Evolutionary conservation across 2,888 invertebrate species (phyloP).

Genomic region (Cyclophora punctaria): DNA sequence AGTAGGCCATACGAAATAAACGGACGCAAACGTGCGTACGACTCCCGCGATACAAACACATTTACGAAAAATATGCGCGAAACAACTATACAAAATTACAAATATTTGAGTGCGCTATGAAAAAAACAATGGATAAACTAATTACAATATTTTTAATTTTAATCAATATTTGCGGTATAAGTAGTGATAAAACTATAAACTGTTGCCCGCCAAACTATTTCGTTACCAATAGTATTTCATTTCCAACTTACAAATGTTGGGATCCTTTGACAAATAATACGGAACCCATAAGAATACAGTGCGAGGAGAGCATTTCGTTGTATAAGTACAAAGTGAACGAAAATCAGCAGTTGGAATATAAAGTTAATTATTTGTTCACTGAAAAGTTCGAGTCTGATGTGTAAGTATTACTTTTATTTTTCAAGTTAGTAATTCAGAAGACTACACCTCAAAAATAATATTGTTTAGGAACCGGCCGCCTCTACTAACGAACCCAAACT

Average conservation of each 20-base stretch:
- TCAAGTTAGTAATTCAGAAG: neutral
- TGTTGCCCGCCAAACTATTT: slow-evolving; percentile 27
- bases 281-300: slow-evolving; percentile 13
- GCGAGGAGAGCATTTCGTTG: slow-evolving; percentile 4
- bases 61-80: too few species aligned
- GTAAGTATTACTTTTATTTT: slow-evolving; percentile 22
- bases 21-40: too few species aligned
- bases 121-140: neutral
- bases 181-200: neutral
- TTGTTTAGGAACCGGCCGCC: too few species aligned
- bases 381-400: slow-evolving; percentile 12
- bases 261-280: slow-evolving; percentile 26
- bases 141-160: neutral
- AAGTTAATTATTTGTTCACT: slow-evolving; percentile 7
- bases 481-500: too few species aligned
- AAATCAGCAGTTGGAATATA: slow-evolving; percentile 10
- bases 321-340: slow-evolving; percentile 11
- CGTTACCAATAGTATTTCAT: slow-evolving; percentile 3
- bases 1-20: too few species aligned
- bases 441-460: too few species aligned
- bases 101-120: neutral
- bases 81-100: neutral
- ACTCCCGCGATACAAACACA: too few species aligned
- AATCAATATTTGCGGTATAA: too few species aligned
- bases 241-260: slow-evolving; percentile 25